These are phyloP conservation scores for Zalophus californianus DNA, from an alignment of 2,797 vertebrate genomes.

Conservation along the genomic window DNA sequence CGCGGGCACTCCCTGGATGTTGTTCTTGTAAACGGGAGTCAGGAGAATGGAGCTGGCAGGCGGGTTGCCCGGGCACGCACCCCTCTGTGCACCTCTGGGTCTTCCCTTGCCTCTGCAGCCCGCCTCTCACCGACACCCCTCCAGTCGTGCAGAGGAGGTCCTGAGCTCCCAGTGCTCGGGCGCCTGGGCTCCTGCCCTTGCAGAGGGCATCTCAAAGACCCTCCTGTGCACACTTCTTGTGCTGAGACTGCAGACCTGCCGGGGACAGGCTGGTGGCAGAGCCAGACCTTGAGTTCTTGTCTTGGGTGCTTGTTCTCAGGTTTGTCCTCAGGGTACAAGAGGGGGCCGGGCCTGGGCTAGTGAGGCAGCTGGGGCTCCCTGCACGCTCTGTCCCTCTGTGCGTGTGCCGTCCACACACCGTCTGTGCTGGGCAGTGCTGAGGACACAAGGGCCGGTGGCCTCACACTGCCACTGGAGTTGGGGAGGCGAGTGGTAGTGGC, in stretches of 20 bases:
- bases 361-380: background rate
- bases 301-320: background rate
- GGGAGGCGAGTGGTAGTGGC: background rate
- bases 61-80: rapidly evolving
- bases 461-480: rapidly evolving
- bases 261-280: background rate
- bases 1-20: rapidly evolving
- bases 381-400: background rate
- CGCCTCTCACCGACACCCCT: background rate
- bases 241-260: background rate
- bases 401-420: too few species aligned
- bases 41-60: background rate
- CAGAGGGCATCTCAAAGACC: background rate
- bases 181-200: background rate
- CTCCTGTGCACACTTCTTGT: too few species aligned
- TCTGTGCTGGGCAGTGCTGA: background rate
- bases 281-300: background rate
- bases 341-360: background rate
- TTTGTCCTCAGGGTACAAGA: background rate
- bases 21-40: background rate
- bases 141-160: rapidly evolving
- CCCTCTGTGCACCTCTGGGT: background rate
- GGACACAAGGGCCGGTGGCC: background rate
- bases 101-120: too few species aligned
- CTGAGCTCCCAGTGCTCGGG: background rate